phyloP scores from a whole-genome alignment of 1,140 invertebrate genomes.

The Heliconius congener region DNA sequence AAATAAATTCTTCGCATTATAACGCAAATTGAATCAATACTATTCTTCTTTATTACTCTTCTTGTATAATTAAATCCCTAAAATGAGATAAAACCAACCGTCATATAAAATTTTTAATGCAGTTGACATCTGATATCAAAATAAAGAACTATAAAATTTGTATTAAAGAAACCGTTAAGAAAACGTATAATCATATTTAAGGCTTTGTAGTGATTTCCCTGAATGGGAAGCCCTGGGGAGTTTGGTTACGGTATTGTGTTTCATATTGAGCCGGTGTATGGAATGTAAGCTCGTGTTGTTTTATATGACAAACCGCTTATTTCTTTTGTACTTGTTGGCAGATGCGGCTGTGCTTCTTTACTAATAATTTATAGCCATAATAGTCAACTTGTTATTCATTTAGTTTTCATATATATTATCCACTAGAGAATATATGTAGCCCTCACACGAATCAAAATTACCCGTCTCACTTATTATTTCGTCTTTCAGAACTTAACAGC shows the following conservation, averaged over 20 bases:
- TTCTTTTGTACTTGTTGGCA: background rate
- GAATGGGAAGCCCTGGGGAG: conserved; percentile 33
- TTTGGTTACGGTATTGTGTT: conserved; percentile 29
- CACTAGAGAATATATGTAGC: background rate
- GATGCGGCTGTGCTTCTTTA: background rate
- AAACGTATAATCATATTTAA: conserved; percentile 26
- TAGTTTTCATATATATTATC: background rate
- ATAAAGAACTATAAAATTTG: conserved; percentile 5
- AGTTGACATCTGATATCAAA: conserved; percentile 3
- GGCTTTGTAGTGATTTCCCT: conserved; percentile 34
- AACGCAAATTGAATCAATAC: no score
- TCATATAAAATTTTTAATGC: background rate
- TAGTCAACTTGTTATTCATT: background rate
- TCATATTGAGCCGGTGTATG: conserved; percentile 14
- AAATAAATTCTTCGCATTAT: no score
- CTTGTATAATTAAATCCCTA: no score
- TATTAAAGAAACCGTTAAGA: conserved; percentile 9
- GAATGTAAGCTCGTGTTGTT: background rate
- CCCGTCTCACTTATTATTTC: no score
- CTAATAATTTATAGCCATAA: background rate
- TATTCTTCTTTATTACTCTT: no score
- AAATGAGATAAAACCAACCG: no score
- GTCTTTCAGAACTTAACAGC: no score
- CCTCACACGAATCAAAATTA: no score
- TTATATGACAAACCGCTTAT: conserved; percentile 4